These are phyloP conservation scores for Drosophila monieri DNA, from an alignment of 2,888 invertebrate species.

Conservation along the genomic window DNA sequence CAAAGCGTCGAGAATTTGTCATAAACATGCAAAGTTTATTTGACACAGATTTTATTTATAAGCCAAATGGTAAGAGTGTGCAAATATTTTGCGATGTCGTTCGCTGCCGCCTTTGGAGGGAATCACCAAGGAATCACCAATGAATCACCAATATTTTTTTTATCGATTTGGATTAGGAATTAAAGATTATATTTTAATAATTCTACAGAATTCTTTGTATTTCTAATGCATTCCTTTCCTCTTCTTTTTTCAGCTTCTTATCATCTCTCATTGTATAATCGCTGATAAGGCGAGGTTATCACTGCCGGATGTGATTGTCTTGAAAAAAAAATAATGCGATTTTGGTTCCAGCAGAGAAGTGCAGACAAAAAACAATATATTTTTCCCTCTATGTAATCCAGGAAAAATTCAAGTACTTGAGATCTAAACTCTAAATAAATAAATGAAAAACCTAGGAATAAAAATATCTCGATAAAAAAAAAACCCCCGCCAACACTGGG, in stretches of 20 bases:
- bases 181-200: too few relatives aligned
- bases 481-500: too few relatives aligned
- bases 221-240: not conserved
- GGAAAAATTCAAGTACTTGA: not conserved
- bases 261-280: constrained; percentile 19
- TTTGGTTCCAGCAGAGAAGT: not conserved
- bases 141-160: not conserved
- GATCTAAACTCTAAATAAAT: not conserved
- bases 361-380: not conserved
- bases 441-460: too few relatives aligned
- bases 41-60: constrained; percentile 69
- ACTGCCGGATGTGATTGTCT: constrained; percentile 39
- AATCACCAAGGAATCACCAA: not conserved
- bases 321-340: not conserved
- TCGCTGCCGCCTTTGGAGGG: not conserved
- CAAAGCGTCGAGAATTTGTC: constrained; percentile 49
- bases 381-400: not conserved
- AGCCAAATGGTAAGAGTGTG: constrained; percentile 13
- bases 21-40: constrained; percentile 76
- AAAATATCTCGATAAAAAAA: too few relatives aligned
- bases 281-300: constrained; percentile 53
- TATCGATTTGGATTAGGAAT: too few relatives aligned
- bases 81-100: constrained; percentile 1
- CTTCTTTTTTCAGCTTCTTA: not conserved
- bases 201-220: not conserved